These are phyloP conservation scores for Dermatemys mawii DNA, from an alignment of 2,113 vertebrate species.

Conservation along the genomic window DNA sequence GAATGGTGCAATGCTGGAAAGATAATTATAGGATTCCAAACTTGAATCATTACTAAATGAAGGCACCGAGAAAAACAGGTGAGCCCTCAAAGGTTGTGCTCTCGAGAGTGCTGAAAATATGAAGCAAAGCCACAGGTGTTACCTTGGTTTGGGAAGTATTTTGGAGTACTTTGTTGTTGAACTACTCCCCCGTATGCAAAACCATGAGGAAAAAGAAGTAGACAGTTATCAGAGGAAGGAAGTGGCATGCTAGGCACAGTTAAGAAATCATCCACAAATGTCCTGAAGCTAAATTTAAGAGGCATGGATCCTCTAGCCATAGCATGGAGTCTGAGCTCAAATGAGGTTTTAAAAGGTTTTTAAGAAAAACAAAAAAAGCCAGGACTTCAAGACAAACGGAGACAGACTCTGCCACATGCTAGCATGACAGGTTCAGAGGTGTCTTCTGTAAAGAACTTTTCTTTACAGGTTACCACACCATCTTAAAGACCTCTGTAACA, in stretches of 20 bases:
- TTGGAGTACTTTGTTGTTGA: constrained; percentile 18
- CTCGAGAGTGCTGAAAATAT: background rate
- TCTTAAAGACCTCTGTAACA: background rate
- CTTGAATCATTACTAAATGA: constrained; percentile 48
- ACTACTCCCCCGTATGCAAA: background rate
- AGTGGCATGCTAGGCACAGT: background rate
- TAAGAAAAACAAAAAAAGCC: background rate
- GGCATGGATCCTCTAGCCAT: background rate
- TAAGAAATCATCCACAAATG: background rate
- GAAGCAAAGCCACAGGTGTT: background rate
- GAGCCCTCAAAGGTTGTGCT: background rate
- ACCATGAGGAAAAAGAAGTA: background rate
- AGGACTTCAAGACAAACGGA: background rate
- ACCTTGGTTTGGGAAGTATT: background rate
- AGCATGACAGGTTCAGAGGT: background rate
- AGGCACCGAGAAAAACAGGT: constrained; percentile 4
- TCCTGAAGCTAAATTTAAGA: background rate
- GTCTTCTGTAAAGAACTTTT: background rate
- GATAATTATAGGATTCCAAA: constrained; percentile 29
- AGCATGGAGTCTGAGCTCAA: background rate
- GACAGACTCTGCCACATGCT: background rate
- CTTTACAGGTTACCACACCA: background rate
- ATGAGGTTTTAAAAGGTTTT: background rate
- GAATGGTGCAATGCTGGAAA: background rate
- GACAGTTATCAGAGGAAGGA: background rate